A percentile compares a stretch with the other conserved stretches of the same genome.
These are phyloP conservation scores for Melangyna quadrimaculata DNA, from an alignment of 2,888 invertebrate species.

Conservation along the genomic window DNA sequence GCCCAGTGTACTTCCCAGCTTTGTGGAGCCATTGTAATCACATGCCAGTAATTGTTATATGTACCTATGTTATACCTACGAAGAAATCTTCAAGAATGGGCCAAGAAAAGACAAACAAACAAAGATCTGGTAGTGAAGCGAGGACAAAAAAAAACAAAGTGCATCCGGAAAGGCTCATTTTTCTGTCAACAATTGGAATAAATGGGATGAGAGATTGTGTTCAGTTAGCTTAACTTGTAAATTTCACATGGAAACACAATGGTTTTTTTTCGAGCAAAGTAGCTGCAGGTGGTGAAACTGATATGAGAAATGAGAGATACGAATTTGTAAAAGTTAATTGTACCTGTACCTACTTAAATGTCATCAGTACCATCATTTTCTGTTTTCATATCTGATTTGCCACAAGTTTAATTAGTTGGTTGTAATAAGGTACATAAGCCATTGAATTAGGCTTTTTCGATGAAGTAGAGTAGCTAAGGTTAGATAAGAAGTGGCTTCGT, in stretches of 20 bases:
- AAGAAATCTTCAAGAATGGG: conserved; percentile 54
- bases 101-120: conserved; percentile 26
- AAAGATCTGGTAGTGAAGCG: conserved; percentile 13
- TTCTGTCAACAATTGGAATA: conserved; percentile 66
- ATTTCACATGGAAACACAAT: conserved; percentile 45
- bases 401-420: background rate
- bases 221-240: conserved; percentile 34
- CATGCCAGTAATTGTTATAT: conserved; percentile 60
- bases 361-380: background rate
- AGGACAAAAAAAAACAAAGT: conserved; percentile 39
- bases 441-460: too few relatives aligned
- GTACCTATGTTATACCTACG: too few relatives aligned
- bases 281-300: background rate
- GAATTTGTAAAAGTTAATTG: background rate
- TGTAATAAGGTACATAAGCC: too few relatives aligned
- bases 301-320: background rate
- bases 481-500: too few relatives aligned
- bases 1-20: conserved; percentile 58
- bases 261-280: background rate
- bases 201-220: conserved; percentile 49
- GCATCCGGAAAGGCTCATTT: conserved; percentile 68
- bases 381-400: background rate
- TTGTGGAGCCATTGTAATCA: conserved; percentile 58
- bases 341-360: background rate
- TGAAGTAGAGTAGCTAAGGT: too few relatives aligned